phyloP scores from a whole-genome alignment of 2,888 invertebrate species.

The Agriopis marginaria region DNA sequence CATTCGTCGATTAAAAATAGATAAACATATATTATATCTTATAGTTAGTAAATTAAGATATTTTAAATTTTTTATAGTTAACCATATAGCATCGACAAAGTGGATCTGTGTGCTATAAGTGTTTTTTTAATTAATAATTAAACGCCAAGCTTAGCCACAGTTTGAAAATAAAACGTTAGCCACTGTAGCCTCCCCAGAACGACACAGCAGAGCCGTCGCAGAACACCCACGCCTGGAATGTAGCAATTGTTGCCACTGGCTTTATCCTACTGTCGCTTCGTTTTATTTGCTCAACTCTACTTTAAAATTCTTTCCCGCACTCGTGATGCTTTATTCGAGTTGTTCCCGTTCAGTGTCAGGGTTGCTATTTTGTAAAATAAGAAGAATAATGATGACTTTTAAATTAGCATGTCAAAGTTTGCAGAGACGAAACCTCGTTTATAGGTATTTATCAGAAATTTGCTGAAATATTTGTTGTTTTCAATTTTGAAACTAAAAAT shows the following conservation, averaged over 20 bases:
- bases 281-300: conserved; percentile 76
- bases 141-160: not conserved
- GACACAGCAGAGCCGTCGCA: conserved; percentile 48
- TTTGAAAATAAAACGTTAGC: conserved; percentile 10
- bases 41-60: too few relatives aligned
- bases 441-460: too few relatives aligned
- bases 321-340: conserved; percentile 73
- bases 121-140: not conserved
- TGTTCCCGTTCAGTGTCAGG: conserved; percentile 57
- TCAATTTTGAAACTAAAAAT: not conserved
- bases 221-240: conserved; percentile 72
- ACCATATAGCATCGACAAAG: too few relatives aligned
- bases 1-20: too few relatives aligned
- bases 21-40: too few relatives aligned
- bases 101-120: too few relatives aligned
- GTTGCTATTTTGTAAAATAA: conserved; percentile 4
- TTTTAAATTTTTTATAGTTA: too few relatives aligned
- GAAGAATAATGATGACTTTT: too few relatives aligned
- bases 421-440: too few relatives aligned
- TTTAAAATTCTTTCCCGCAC: conserved; percentile 77
- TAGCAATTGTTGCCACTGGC: conserved; percentile 77
- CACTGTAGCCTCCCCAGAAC: conserved; percentile 51
- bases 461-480: not conserved
- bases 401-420: too few relatives aligned
- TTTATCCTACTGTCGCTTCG: conserved; percentile 69